Evolutionary conservation across 2,797 vertebrate genomes (phyloP).

Genomic region (Coilia nasus): DNA sequence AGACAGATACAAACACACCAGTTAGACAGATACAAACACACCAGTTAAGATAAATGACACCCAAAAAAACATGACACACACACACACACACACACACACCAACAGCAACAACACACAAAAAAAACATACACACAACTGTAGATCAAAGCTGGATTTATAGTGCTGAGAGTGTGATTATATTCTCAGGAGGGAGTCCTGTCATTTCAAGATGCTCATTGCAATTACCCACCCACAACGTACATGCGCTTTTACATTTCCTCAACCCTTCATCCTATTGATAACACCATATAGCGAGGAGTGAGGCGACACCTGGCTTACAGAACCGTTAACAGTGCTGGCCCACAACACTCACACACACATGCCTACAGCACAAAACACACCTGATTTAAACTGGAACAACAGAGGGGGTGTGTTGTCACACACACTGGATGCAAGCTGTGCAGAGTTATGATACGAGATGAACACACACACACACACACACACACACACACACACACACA

Average conservation of each 20-base stretch:
- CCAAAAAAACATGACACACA: not conserved
- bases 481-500: too few species aligned
- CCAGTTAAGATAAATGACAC: too few species aligned
- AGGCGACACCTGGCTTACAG: not conserved
- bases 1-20: not conserved
- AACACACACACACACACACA: not conserved
- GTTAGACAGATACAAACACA: not conserved
- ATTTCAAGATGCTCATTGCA: not conserved
- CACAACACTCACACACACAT: slow-evolving; percentile 23
- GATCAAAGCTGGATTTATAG: not conserved
- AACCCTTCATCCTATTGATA: not conserved
- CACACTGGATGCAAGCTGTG: not conserved
- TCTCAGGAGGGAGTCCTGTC: not conserved
- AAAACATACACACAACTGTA: not conserved
- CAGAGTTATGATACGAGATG: not conserved
- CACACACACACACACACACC: slow-evolving; percentile 18
- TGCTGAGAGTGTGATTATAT: not conserved
- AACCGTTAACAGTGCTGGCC: not conserved
- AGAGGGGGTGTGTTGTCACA: not conserved
- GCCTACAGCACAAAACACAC: not conserved
- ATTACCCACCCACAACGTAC: not conserved
- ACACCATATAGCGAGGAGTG: not conserved
- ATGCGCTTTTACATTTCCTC: not conserved
- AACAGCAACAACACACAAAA: too few species aligned
- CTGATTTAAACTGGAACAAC: not conserved